phyloP scores from a whole-genome alignment of 2,113 vertebrate genomes.

The Astatoreochromis straeleni region DNA sequence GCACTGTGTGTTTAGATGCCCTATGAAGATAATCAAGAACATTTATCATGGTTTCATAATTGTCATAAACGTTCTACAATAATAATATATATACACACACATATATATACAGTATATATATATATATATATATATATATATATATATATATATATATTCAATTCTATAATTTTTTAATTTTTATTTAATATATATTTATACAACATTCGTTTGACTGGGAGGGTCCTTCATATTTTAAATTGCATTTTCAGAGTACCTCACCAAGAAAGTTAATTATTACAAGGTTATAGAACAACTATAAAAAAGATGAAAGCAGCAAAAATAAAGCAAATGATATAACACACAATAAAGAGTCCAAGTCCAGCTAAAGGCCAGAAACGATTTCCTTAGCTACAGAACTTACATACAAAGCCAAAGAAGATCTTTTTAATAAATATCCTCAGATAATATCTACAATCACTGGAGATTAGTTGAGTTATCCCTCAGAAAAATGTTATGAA shows the following conservation, averaged over 20 bases:
- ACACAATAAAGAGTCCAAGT: neutral
- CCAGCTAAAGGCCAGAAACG: neutral
- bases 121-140: no score
- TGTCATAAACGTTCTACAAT: no score
- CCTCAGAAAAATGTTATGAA: neutral
- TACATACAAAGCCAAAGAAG: neutral
- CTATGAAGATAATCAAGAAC: no score
- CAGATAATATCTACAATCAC: neutral
- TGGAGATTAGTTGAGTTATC: neutral
- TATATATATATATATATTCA: accelerated
- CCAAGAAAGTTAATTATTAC: neutral
- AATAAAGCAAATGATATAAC: neutral
- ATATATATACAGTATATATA: no score
- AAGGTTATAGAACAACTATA: neutral
- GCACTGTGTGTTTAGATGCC: no score
- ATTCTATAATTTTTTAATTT: neutral
- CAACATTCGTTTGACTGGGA: neutral
- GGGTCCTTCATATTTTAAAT: neutral
- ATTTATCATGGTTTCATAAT: no score
- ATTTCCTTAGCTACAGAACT: neutral
- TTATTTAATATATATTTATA: neutral
- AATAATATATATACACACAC: no score
- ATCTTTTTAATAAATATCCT: neutral
- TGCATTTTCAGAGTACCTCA: neutral
- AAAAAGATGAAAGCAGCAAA: neutral